These are phyloP conservation scores for Laterallus jamaicensis DNA, from an alignment of 2,113 vertebrate genomes.

Conservation along the genomic window DNA sequence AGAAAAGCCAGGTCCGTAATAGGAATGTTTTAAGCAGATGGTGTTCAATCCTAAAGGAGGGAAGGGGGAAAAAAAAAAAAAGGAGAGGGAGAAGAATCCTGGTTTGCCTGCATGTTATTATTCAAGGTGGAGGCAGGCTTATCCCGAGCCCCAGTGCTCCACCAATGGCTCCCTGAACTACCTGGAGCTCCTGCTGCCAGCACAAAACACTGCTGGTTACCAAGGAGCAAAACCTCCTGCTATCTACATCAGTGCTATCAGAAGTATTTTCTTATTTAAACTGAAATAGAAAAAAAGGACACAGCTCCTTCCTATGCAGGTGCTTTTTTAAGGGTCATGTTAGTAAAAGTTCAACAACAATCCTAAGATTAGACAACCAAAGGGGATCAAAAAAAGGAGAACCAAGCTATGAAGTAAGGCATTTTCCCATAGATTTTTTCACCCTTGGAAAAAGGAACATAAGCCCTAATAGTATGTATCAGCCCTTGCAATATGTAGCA, in stretches of 20 bases:
- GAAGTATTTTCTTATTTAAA: not conserved
- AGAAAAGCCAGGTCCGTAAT: not conserved
- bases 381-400: not conserved
- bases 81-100: not conserved
- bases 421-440: not conserved
- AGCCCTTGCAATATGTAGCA: not conserved
- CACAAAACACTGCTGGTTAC: conserved; percentile 3
- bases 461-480: not conserved
- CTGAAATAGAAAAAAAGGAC: not conserved
- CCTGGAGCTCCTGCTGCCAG: not conserved
- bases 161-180: not conserved
- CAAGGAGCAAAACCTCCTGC: conserved; percentile 1
- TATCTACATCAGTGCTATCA: not conserved
- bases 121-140: not conserved
- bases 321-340: not conserved
- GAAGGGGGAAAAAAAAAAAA: not conserved
- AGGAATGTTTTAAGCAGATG: not conserved
- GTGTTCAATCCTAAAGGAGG: not conserved
- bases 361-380: not conserved
- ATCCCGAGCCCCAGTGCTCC: not conserved
- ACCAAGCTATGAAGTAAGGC: not conserved
- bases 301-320: not conserved
- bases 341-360: not conserved
- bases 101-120: not conserved
- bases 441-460: not conserved